phyloP scores from a whole-genome alignment of 1,140 invertebrate genomes.

The Sminthurides bifidus region DNA sequence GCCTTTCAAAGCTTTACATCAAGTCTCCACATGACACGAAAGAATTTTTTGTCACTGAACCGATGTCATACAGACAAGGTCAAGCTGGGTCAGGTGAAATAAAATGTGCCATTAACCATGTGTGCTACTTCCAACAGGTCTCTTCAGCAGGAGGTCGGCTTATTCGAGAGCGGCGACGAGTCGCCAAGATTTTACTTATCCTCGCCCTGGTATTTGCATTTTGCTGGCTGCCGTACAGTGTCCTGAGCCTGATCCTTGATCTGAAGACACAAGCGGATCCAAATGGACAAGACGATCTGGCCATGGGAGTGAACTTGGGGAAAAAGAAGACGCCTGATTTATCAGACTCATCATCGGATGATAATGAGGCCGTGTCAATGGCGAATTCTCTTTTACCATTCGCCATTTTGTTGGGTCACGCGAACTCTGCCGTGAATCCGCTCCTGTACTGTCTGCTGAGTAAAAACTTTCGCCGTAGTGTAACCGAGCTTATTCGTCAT shows the following conservation, averaged over 20 bases:
- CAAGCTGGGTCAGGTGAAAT: background rate
- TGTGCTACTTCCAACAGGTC: constrained; percentile 20
- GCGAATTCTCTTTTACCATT: constrained; percentile 39
- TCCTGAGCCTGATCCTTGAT: constrained; percentile 49
- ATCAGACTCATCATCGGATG: background rate
- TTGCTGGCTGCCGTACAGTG: constrained; percentile 68
- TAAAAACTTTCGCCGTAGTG: constrained; percentile 64
- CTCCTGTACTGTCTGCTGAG: constrained; percentile 81
- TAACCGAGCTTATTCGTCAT: constrained; percentile 44
- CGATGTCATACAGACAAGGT: background rate
- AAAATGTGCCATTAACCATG: background rate
- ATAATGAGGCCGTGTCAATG: constrained; percentile 7
- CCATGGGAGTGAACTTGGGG: background rate
- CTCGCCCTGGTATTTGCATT: constrained; percentile 60
- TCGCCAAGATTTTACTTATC: constrained; percentile 59
- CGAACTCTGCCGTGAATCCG: constrained; percentile 75
- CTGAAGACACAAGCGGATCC: constrained; percentile 54
- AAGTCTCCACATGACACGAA: background rate
- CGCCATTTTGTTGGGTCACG: constrained; percentile 47
- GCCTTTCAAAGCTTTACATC: background rate
- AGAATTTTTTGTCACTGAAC: background rate
- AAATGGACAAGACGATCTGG: constrained; percentile 35
- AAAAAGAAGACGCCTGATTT: too few species aligned
- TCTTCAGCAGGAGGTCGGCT: constrained; percentile 46
- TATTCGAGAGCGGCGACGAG: constrained; percentile 53